Evolutionary conservation across 2,113 vertebrate genomes (phyloP).

Genomic region (Osmerus eperlanus): DNA sequence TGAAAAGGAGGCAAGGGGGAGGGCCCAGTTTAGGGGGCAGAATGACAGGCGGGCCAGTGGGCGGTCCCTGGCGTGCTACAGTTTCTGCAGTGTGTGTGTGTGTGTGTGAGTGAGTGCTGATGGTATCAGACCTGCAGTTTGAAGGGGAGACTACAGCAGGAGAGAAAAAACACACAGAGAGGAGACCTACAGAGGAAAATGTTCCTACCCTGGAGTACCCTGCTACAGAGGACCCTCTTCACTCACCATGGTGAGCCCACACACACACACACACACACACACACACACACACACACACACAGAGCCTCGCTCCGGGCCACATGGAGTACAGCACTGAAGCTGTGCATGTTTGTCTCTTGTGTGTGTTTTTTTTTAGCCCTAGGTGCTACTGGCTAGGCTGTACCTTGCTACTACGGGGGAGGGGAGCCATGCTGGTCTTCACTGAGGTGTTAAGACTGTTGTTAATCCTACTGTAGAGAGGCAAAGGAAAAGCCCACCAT

Average conservation of each 20-base stretch:
- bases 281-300: slow-evolving; percentile 2
- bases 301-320: neutral
- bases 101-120: slow-evolving; percentile 10
- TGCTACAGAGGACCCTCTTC: slow-evolving; percentile 19
- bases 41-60: slow-evolving; percentile 46
- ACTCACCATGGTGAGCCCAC: slow-evolving; percentile 60
- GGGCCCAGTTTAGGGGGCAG: neutral
- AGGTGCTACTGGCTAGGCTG: neutral
- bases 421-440: slow-evolving; percentile 31
- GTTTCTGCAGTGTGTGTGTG: slow-evolving; percentile 32
- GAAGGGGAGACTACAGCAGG: slow-evolving; percentile 2
- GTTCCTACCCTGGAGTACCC: slow-evolving; percentile 30
- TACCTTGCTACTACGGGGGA: slow-evolving; percentile 17
- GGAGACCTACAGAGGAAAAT: slow-evolving; percentile 40
- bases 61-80: slow-evolving; percentile 49
- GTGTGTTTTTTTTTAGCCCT: neutral
- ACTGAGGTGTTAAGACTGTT: neutral
- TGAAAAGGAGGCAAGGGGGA: slow-evolving; percentile 11
- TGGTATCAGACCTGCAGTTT: slow-evolving; percentile 48
- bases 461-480: neutral
- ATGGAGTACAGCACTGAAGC: neutral
- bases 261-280: neutral
- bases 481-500: no score
- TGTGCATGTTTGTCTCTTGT: neutral
- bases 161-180: slow-evolving; percentile 13